Conservation (phyloP, 2,797 vertebrate species). For the Helostoma temminkii region DNA sequence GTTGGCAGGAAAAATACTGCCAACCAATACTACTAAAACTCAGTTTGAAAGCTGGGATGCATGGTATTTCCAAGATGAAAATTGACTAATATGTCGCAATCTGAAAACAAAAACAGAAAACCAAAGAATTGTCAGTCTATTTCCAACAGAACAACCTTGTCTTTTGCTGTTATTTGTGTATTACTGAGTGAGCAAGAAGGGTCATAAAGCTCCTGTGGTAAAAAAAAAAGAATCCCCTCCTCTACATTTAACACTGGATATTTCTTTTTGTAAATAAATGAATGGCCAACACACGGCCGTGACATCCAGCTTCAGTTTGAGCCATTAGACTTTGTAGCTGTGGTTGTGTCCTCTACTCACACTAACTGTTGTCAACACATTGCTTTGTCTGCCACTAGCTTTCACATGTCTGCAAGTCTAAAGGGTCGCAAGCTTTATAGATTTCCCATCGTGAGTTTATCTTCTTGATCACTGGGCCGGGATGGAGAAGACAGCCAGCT, state of each 20-base stretch:
- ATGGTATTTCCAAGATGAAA: constrained; percentile 25
- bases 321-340: constrained; percentile 34
- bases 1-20: constrained; percentile 40
- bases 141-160: too few relatives aligned
- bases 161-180: too few relatives aligned
- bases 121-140: too few relatives aligned
- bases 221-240: constrained; percentile 5
- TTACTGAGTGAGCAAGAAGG: not conserved
- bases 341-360: constrained; percentile 16
- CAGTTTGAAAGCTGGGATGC: constrained; percentile 16
- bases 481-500: constrained; percentile 56
- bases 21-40: too few relatives aligned
- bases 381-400: constrained; percentile 23
- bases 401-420: constrained; percentile 18
- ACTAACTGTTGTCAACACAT: constrained; percentile 31
- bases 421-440: constrained; percentile 55
- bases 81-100: constrained; percentile 24
- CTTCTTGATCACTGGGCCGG: constrained; percentile 65
- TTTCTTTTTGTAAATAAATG: constrained; percentile 23
- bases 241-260: not conserved
- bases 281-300: constrained; percentile 15
- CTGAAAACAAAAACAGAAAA: constrained; percentile 22
- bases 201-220: not conserved
- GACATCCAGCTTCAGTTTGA: constrained; percentile 33
- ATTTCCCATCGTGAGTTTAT: constrained; percentile 77